Evolutionary conservation across 2,888 invertebrate genomes (phyloP).

Genomic region (Gymnosoma rotundatum): DNA sequence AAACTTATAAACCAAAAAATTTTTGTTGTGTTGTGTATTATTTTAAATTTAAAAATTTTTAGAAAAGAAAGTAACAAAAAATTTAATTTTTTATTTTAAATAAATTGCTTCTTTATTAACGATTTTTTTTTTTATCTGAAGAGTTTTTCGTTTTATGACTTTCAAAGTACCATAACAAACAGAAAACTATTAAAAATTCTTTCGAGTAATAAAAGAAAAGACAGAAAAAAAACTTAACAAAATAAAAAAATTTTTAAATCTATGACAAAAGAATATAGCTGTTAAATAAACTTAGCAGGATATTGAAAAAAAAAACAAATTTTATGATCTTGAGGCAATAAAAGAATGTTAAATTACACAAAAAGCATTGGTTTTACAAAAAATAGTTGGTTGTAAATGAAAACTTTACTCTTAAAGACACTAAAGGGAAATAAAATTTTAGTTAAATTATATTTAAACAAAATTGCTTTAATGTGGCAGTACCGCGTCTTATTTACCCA

Average conservation of each 20-base stretch:
- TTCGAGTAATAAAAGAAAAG: not conserved
- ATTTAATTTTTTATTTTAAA: not conserved
- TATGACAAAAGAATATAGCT: constrained; percentile 9
- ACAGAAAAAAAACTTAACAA: not conserved
- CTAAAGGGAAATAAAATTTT: too few species aligned
- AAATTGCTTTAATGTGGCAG: too few species aligned
- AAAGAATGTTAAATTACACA: not conserved
- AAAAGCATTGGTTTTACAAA: not conserved
- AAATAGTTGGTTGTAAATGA: not conserved
- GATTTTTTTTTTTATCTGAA: not conserved
- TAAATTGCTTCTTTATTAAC: not conserved
- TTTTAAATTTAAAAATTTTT: too few species aligned
- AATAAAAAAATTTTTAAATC: not conserved
- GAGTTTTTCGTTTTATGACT: not conserved
- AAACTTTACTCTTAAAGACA: not conserved
- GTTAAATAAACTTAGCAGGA: not conserved
- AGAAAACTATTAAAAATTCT: not conserved
- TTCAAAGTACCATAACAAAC: not conserved
- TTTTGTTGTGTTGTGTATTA: too few species aligned
- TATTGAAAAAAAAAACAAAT: not conserved
- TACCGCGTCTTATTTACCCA: too few species aligned
- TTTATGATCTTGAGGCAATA: not conserved
- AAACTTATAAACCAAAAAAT: too few species aligned
- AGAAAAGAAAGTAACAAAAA: not conserved
- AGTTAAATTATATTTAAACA: too few species aligned